phyloP scores from a whole-genome alignment of 1,140 invertebrate species.

The Macrosteles quadrilineatus region DNA sequence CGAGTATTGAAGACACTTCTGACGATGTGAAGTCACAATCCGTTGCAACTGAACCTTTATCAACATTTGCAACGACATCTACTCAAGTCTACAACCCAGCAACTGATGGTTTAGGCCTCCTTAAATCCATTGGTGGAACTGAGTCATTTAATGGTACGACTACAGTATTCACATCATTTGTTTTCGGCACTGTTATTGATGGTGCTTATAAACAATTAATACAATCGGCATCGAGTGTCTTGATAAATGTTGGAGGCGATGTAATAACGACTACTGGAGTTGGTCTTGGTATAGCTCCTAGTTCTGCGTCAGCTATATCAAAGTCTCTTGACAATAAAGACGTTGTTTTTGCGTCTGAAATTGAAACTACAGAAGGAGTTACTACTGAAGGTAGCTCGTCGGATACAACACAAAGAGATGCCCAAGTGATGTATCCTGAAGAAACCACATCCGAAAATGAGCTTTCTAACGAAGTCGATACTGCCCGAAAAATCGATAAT shows the following conservation, averaged over 20 bases:
- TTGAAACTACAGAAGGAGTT: slow-evolving; percentile 44
- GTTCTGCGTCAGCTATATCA: slow-evolving; percentile 1
- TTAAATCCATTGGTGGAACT: slow-evolving; percentile 55
- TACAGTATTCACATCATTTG: slow-evolving; percentile 54
- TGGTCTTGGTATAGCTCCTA: slow-evolving; percentile 21
- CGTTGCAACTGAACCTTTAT: slow-evolving; percentile 41
- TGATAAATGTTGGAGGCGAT: slow-evolving; percentile 25
- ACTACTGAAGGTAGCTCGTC: slow-evolving; percentile 48
- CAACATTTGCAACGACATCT: slow-evolving; percentile 44
- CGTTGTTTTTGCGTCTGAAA: slow-evolving; percentile 52
- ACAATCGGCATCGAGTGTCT: slow-evolving; percentile 54
- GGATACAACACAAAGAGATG: background rate
- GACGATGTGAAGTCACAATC: slow-evolving; percentile 39
- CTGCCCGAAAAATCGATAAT: slow-evolving; percentile 43
- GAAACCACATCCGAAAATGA: slow-evolving; percentile 48
- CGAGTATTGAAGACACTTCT: slow-evolving; percentile 43
- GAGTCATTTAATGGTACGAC: slow-evolving; percentile 52
- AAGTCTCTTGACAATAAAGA: slow-evolving; percentile 29
- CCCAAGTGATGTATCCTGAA: background rate
- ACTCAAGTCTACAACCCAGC: slow-evolving; percentile 51
- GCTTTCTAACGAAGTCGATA: slow-evolving; percentile 47
- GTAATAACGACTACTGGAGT: slow-evolving; percentile 30
- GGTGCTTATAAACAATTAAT: slow-evolving; percentile 57
- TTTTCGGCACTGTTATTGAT: slow-evolving; percentile 56
- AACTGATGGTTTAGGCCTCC: slow-evolving; percentile 52